phyloP scores from a whole-genome alignment of 2,113 vertebrate genomes.

The Prietella phreatophila region DNA sequence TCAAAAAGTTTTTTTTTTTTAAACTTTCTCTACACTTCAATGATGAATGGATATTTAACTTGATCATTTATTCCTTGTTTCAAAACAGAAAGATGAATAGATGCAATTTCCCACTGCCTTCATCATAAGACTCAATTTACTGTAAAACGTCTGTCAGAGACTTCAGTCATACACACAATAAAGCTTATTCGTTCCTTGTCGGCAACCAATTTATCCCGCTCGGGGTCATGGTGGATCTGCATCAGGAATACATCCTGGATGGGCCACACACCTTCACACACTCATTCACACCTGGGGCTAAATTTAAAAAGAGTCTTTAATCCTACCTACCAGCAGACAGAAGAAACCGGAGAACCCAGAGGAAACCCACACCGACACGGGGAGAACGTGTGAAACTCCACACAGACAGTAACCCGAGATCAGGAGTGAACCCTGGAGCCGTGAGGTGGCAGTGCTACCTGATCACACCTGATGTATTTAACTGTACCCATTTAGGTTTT shows the following conservation, averaged over 20 bases:
- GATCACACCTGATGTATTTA: not conserved
- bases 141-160: not conserved
- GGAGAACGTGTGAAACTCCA: not conserved
- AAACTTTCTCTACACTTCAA: not conserved
- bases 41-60: slow-evolving; percentile 1
- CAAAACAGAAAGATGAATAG: not conserved
- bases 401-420: not conserved
- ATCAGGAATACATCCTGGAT: not conserved
- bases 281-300: not conserved
- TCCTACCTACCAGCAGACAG: not conserved
- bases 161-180: not conserved
- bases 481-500: not conserved
- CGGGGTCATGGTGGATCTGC: not conserved
- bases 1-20: not conserved
- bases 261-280: not conserved
- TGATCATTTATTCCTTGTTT: slow-evolving; percentile 15
- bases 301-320: not conserved
- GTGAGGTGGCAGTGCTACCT: not conserved
- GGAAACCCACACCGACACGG: not conserved
- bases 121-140: not conserved
- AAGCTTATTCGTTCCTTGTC: not conserved
- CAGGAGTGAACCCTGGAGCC: not conserved
- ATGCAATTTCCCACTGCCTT: not conserved
- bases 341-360: not conserved
- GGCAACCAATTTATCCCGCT: not conserved